Base-by-base conservation (phyloP, 2,113 vertebrate genomes). In the Tychaedon coryphoeus region DNA sequence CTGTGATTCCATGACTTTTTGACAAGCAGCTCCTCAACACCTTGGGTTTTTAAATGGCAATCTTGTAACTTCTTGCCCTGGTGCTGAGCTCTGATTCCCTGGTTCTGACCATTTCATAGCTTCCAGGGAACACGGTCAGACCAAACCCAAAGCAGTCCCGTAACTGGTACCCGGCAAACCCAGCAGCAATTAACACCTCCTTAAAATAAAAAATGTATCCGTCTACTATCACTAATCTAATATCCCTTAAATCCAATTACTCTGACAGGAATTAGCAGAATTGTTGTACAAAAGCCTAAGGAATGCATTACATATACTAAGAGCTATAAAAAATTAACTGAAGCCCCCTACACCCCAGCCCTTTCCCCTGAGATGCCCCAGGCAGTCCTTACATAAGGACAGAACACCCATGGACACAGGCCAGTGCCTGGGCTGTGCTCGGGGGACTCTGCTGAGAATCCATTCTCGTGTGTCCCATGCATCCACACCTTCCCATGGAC, bases 381-480 rank as follows among this genome's bases (percentile, higher is more conserved):
- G 38, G 5, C 51, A 33, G 9, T 89, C 76, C 43, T 94, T 88
- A 77, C 1, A 13, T 36, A 95, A 84, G 17, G 88, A 23, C 45
- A 62, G 10, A 45, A 1, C 82, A 36, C 64, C 85, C 5, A 7
- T 0, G 22, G 28, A 29, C 43, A 22, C 18, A 65, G 67, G 53
- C 34, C 54, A 18, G 67, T 2, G 69, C 38, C 4, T 18, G 72
- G n/a, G 87, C 84, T 25, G 19, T 4, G 75, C 66, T 45, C 3
- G 43, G 73, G 76, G 48, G 86, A 14, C 66, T 48, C 85, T 14
- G 22, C 2, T 5, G 18, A 60, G 67, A 29, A 65, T 4, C 23
- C 31, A 2, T 53, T 12, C 42, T 2, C 71, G 4, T 0, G 19
- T 18, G 64, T 71, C 51, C 91, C 26, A 14, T 0, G 43, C 45